These are phyloP conservation scores for Scaptomyza polygonia DNA, from an alignment of 2,888 invertebrate genomes.

Conservation along the genomic window DNA sequence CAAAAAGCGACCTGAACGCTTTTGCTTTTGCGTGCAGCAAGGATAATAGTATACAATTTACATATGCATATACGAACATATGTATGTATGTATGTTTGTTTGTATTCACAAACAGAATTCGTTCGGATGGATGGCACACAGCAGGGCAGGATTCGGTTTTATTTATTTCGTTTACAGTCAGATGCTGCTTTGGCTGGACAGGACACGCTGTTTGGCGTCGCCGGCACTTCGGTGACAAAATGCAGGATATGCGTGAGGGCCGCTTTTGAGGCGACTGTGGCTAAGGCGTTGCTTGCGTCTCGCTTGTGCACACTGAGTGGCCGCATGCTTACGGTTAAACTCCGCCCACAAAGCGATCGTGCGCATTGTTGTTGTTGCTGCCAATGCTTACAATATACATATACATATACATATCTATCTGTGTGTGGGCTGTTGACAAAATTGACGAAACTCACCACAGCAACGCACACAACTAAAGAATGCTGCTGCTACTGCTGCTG, in stretches of 20 bases:
- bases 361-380: conserved; percentile 59
- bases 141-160: conserved; percentile 21
- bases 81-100: neutral
- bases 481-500: conserved; percentile 1
- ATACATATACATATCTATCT: too few species aligned
- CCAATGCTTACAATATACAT: too few species aligned
- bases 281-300: conserved; percentile 48
- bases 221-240: conserved; percentile 52
- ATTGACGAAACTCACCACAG: conserved; percentile 66
- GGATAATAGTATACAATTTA: conserved; percentile 17
- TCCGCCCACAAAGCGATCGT: conserved; percentile 74
- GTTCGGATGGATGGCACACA: conserved; percentile 6
- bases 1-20: conserved; percentile 39
- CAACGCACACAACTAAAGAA: conserved; percentile 12
- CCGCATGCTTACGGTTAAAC: conserved; percentile 38
- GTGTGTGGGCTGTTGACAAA: conserved; percentile 49
- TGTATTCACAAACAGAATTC: neutral
- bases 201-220: conserved; percentile 25
- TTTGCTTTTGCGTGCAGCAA: conserved; percentile 24
- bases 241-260: conserved; percentile 37
- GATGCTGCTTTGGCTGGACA: conserved; percentile 20
- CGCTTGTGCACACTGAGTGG: conserved; percentile 36
- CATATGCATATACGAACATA: neutral
- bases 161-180: conserved; percentile 9
- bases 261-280: conserved; percentile 9